Base-by-base conservation (phyloP, 2,888 invertebrate genomes). In the Tetramorium bicarinatum region DNA sequence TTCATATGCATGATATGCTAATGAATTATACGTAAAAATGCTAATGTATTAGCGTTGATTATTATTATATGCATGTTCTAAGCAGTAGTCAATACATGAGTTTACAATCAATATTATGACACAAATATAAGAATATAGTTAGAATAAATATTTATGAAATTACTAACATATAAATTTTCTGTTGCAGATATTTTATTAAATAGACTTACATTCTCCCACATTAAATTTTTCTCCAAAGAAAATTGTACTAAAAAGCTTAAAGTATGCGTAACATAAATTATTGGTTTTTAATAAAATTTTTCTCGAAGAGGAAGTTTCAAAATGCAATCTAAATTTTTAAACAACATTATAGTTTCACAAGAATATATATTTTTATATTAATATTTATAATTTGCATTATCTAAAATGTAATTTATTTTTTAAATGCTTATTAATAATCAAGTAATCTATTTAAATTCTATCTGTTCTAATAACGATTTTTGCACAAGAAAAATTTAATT, bases 1-100 rank as follows among this genome's bases (percentile, higher is more conserved):
- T 59, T 59, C 18, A 25, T 44, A 41, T 59, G 59, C 13, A 47
- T n/a, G n/a, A 61, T 47, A 74, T 61, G 74, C 18, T 74, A 44
- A 75, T 74, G 4, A 74, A 29, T 34, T 0, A 47, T n/a, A 44
- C 18, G 1, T 6, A 62, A 62, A 75, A 21, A 62, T 62, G 15
- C 13, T 61, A 61, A 75, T 75, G 9, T 4, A 2, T 2, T 75
- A 49, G 49, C 34, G 15, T 64, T 41, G 0, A 64, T 1, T 76
- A 52, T 38, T n/a, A n/a, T 54, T 77, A 41, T 29, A 54, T 62
- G 18, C 29, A 38, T 6, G n/a, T 15, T 21, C 11, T 49, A 64
- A 49, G 1, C n/a, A 9, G n/a, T 13, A 34, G 34, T 11, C 4
- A 62, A 47, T 18, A 21, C 3, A 34, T 15, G 18, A 52, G 0